Evolutionary conservation across 2,888 invertebrate genomes (phyloP), one percentile per base, ranked within the genome.

Genomic region (Cetonia aurata): DNA sequence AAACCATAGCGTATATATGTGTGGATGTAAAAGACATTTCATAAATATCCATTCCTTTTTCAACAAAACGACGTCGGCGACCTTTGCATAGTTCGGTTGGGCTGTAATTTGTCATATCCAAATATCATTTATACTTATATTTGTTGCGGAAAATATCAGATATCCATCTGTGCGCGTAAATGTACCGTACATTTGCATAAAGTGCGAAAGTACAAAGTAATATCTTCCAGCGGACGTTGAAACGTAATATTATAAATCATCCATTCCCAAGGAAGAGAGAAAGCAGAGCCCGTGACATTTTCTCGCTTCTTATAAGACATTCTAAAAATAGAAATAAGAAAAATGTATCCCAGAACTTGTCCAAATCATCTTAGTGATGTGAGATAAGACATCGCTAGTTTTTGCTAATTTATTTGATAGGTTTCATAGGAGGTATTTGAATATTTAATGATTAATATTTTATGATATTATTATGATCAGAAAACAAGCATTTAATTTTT

Each of bases 121-220:
- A 62, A 68, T 67, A 68, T 71, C 71, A 68, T 55, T 71, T 71
- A 71, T 55, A 53, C 60, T 56, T 60, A 55, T 48, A 68, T 70
- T 57, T 68, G 67, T 60, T 68, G 67, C 68, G 53, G 60, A 41
- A 71, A 62, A 68, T 68, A 67, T 71, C 46, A 68, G 71, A 71
- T 71, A 71, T 68, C 66, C 70, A 66, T 66, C 70, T 70, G 55
- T 9, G 25, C 19, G 15, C 55, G 48, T 56, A 57, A 56, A 66
- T 65, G n/a, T 55, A 57, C 50, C 46, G 66, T 62, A 65, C 57
- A 66, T 66, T 48, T 65, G 65, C 66, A 46, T 57, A 44, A 65
- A 57, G 53, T 66, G 65, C 25, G 66, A 66, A 70, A 56, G 56
- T 56, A 55, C 55, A 37, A 41, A 52, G 65, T 50, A 66, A 66